Evolutionary conservation across 2,888 invertebrate genomes (phyloP).

Genomic region (Caenorhabditis angaria): DNA sequence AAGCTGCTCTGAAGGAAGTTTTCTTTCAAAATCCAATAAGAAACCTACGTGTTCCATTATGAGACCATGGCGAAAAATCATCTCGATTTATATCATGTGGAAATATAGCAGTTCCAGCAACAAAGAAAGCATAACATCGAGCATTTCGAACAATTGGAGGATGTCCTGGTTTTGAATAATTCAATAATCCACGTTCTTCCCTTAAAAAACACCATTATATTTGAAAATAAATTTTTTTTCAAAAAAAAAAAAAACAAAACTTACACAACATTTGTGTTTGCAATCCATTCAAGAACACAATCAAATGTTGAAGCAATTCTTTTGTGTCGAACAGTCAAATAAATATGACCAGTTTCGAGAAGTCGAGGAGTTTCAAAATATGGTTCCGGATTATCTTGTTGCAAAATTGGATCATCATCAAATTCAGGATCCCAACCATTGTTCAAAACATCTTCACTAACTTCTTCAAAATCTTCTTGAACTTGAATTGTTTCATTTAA

Average conservation of each 20-base stretch:
- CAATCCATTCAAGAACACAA: conserved; percentile 49
- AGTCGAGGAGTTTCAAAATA: conserved; percentile 45
- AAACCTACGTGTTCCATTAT: conserved; percentile 46
- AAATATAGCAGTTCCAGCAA: conserved; percentile 49
- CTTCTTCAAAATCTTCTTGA: conserved; percentile 3
- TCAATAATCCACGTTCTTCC: conserved; percentile 50
- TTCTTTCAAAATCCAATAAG: too few species aligned
- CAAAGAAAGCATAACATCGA: conserved; percentile 56
- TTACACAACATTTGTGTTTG: conserved; percentile 53
- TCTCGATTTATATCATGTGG: conserved; percentile 58
- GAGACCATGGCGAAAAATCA: conserved; percentile 60
- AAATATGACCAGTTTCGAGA: conserved; percentile 49
- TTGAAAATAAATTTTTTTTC: not conserved
- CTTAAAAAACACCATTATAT: conserved; percentile 23
- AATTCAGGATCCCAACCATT: conserved; percentile 51
- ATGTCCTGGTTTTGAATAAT: conserved; percentile 46
- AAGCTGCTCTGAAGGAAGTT: not conserved
- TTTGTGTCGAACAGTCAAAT: conserved; percentile 54
- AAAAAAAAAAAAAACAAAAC: not conserved
- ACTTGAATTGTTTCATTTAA: conserved; percentile 10
- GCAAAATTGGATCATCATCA: conserved; percentile 44
- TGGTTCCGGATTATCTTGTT: conserved; percentile 49
- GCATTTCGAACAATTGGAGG: conserved; percentile 52
- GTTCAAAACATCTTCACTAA: conserved; percentile 45
- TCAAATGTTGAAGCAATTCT: conserved; percentile 42